A percentile compares a stretch with the other conserved stretches of the same genome.
Evolutionary conservation across 2,113 vertebrate species (phyloP).

Genomic region (Rhinogobius similis): DNA sequence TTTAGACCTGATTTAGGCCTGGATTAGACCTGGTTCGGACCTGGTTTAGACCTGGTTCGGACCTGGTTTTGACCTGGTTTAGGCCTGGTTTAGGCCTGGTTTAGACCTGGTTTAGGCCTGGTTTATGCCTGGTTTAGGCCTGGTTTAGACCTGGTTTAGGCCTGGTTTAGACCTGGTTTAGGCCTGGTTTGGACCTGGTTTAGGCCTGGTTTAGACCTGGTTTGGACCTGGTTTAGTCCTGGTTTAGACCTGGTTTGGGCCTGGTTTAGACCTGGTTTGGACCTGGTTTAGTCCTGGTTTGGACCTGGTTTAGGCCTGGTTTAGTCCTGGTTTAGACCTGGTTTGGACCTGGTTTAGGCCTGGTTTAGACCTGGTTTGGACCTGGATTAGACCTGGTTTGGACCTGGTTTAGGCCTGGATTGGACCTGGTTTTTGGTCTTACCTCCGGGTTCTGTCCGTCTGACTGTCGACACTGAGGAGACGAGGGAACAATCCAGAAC

Average conservation of each 20-base stretch:
- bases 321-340: neutral
- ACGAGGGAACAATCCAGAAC: slow-evolving; percentile 90
- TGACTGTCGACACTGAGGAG: slow-evolving; percentile 89
- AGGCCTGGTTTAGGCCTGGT: neutral
- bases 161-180: no score
- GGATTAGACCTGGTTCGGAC: no score
- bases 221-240: neutral
- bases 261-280: neutral
- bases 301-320: neutral
- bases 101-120: no score
- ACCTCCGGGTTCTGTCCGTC: slow-evolving; percentile 84
- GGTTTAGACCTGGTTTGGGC: neutral
- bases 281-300: neutral
- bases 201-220: neutral
- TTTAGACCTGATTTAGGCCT: no score
- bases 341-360: neutral
- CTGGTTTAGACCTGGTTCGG: neutral
- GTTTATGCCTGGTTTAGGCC: no score
- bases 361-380: neutral
- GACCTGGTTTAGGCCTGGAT: neutral
- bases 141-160: no score
- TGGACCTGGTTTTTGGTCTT: no score
- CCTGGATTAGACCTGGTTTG: neutral
- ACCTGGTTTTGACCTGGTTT: neutral
- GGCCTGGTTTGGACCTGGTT: neutral